Conservation (phyloP, 2,113 vertebrate genomes). For the Upupa epops region DNA sequence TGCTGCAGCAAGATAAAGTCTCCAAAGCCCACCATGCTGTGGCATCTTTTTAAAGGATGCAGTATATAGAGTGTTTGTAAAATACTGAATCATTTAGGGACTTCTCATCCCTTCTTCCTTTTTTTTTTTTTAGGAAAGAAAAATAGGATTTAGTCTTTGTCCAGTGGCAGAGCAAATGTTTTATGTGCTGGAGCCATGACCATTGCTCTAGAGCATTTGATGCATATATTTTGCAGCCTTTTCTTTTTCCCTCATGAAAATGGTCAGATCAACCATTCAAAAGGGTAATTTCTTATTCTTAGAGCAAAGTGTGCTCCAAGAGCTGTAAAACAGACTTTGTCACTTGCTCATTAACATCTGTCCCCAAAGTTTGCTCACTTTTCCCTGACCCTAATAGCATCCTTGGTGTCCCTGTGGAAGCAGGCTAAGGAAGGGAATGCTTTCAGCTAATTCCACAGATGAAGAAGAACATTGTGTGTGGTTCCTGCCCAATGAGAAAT, state of each 20-base stretch:
- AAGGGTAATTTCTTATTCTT: conserved; percentile 16
- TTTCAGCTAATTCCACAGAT: not conserved
- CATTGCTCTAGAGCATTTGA: conserved; percentile 21
- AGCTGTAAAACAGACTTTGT: conserved; percentile 1
- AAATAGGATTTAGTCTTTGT: conserved; percentile 27
- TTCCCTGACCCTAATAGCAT: not conserved
- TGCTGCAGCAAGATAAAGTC: conserved; percentile 59
- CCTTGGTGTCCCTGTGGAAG: not conserved
- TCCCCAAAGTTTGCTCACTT: not conserved
- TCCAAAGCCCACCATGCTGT: conserved; percentile 46
- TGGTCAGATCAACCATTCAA: conserved; percentile 27
- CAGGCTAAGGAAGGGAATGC: not conserved
- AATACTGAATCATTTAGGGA: conserved; percentile 51
- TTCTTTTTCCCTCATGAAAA: not conserved
- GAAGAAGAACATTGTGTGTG: not conserved
- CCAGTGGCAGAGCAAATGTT: conserved; percentile 31
- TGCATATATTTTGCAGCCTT: not conserved
- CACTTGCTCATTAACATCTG: not conserved
- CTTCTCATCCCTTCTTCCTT: not conserved
- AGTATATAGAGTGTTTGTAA: not conserved
- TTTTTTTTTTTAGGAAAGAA: not conserved
- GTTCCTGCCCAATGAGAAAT: not conserved
- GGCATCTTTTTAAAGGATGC: conserved; percentile 48
- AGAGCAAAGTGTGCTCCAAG: not conserved
- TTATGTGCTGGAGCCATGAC: conserved; percentile 37